phyloP scores from a whole-genome alignment of 2,113 vertebrate genomes.

The Stegastes partitus region DNA sequence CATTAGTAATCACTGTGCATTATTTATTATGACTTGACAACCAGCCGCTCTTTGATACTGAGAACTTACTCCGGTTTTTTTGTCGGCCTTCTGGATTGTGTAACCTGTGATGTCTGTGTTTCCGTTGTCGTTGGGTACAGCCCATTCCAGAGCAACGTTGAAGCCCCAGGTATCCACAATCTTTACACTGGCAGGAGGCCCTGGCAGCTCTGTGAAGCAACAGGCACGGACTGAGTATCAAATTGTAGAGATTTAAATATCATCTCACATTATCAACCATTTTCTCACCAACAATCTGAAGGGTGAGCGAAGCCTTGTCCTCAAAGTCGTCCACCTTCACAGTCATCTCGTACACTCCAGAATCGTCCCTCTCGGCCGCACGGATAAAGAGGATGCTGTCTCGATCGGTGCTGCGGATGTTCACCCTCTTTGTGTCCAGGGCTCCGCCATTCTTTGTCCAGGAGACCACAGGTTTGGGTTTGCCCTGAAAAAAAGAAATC shows the following conservation, averaged over 20 bases:
- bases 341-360: conserved; percentile 90
- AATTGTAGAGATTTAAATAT: not conserved
- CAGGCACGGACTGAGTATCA: not conserved
- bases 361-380: conserved; percentile 86
- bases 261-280: not conserved
- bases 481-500: conserved; percentile 80
- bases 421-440: conserved; percentile 87
- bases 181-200: conserved; percentile 88
- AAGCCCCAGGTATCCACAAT: conserved; percentile 95
- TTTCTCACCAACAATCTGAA: conserved; percentile 91
- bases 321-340: conserved; percentile 89
- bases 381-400: conserved; percentile 98
- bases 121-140: conserved; percentile 87
- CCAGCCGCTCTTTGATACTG: not conserved
- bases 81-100: conserved; percentile 95
- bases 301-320: conserved; percentile 87
- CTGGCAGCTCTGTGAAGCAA: conserved; percentile 88
- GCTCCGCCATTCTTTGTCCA: conserved; percentile 89
- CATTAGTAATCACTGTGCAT: not conserved
- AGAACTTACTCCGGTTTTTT: conserved; percentile 92
- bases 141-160: conserved; percentile 95
- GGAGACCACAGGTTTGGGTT: conserved; percentile 88
- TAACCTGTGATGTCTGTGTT: conserved; percentile 96
- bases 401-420: conserved; percentile 84
- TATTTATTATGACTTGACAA: not conserved